A percentile compares a stretch with the other conserved stretches of the same genome.
phyloP scores from a whole-genome alignment of 2,797 vertebrate genomes.

The Pagetopsis macropterus region DNA sequence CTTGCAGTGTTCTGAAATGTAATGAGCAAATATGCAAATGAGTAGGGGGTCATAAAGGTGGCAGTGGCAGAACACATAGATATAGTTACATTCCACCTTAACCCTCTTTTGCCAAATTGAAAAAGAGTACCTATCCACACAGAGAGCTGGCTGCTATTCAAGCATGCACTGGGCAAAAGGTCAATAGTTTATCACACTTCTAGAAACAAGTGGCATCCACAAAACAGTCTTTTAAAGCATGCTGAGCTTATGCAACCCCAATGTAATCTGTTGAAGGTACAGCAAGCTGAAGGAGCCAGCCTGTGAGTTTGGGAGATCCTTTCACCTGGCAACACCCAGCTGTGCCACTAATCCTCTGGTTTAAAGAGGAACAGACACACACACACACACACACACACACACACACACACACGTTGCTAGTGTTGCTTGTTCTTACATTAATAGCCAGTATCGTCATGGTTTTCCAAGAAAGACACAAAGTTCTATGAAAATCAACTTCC shows the following conservation, averaged over 20 bases:
- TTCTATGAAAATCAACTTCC: not conserved
- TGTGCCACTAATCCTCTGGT: conserved; percentile 6
- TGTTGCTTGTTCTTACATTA: not conserved
- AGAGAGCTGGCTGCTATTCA: not conserved
- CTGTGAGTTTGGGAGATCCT: conserved; percentile 8
- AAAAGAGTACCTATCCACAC: not conserved
- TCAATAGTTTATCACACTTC: not conserved
- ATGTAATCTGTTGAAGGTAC: not conserved
- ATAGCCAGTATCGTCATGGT: not conserved
- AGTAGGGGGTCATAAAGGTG: no score
- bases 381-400: not conserved
- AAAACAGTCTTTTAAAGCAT: not conserved
- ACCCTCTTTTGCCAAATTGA: not conserved
- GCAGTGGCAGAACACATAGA: no score
- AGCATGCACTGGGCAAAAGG: not conserved
- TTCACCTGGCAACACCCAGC: not conserved
- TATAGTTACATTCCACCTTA: not conserved
- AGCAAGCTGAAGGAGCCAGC: not conserved
- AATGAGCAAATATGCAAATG: no score
- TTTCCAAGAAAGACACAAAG: not conserved
- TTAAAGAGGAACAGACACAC: conserved; percentile 6
- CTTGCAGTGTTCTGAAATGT: no score
- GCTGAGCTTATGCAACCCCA: not conserved
- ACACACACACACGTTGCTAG: no score
- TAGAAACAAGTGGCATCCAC: not conserved